phyloP scores from a whole-genome alignment of 1,140 invertebrate genomes.

The Dinoponera quadriceps region DNA sequence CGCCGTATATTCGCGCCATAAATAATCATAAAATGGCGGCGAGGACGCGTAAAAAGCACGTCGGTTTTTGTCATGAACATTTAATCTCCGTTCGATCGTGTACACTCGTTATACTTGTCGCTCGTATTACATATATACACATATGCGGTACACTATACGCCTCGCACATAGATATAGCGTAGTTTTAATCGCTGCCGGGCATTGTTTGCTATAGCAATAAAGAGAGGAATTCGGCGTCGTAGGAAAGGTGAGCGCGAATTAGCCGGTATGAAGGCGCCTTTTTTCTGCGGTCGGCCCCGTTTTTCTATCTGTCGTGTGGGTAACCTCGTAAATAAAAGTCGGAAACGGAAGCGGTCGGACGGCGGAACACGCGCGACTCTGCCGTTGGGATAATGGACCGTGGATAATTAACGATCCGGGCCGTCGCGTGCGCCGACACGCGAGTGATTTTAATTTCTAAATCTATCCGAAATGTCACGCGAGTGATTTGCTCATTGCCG shows the following conservation, averaged over 20 bases:
- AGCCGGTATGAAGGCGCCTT: conserved; percentile 43
- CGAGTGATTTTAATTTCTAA: conserved; percentile 57
- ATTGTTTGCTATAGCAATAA: conserved; percentile 50
- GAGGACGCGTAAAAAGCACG: conserved; percentile 26
- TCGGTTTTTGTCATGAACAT: conserved; percentile 50
- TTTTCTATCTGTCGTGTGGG: conserved; percentile 55
- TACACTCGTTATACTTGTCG: conserved; percentile 35
- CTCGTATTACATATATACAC: not conserved
- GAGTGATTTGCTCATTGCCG: conserved; percentile 33
- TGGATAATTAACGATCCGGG: conserved; percentile 45
- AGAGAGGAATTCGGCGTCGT: conserved; percentile 32
- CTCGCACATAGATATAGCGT: not conserved
- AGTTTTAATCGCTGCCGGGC: conserved; percentile 49
- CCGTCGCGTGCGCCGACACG: conserved; percentile 15
- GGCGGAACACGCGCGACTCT: conserved; percentile 37
- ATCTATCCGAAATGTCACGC: conserved; percentile 44
- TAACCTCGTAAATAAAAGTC: conserved; percentile 58
- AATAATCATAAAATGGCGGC: conserved; percentile 54
- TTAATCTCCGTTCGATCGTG: conserved; percentile 56
- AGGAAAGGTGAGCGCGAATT: conserved; percentile 53
- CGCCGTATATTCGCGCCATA: conserved; percentile 48
- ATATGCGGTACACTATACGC: not conserved
- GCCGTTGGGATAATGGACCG: conserved; percentile 52
- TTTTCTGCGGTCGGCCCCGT: conserved; percentile 12
- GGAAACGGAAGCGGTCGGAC: conserved; percentile 44